These are phyloP conservation scores for Calypte anna DNA, from an alignment of 2,113 vertebrate species.

Conservation along the genomic window DNA sequence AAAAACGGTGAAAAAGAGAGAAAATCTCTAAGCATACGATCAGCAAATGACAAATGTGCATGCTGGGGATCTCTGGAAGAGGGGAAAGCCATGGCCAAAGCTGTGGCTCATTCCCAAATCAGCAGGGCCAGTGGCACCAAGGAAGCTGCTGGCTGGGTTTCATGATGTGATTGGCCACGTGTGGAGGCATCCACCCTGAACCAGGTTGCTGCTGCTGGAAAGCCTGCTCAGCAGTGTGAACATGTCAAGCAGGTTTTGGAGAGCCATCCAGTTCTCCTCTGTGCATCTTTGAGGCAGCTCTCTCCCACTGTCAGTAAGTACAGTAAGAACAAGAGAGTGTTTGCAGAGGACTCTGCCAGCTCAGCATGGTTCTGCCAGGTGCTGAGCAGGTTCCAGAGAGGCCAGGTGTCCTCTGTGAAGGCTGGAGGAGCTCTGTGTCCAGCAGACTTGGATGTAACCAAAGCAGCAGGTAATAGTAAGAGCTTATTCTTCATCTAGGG, in stretches of 20 bases:
- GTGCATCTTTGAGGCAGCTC: rapidly evolving
- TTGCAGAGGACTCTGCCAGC: not conserved
- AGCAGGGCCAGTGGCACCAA: not conserved
- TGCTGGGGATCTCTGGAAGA: not conserved
- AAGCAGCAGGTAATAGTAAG: not conserved
- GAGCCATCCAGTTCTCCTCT: not conserved
- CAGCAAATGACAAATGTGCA: not conserved
- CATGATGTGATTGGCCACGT: rapidly evolving
- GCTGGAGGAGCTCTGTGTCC: not conserved
- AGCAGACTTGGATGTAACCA: not conserved
- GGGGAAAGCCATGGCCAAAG: not conserved
- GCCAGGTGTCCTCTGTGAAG: not conserved
- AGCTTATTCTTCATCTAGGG: not conserved
- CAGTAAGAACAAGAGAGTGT: not conserved
- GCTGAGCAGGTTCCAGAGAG: not conserved
- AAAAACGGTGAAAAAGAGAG: not conserved
- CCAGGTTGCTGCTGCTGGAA: not conserved
- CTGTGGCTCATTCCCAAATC: not conserved
- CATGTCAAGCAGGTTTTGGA: rapidly evolving
- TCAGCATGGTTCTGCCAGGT: not conserved
- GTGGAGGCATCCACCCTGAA: rapidly evolving
- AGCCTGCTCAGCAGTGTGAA: rapidly evolving
- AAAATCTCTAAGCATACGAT: not conserved
- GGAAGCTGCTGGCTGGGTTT: not conserved
- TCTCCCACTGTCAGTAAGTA: not conserved